Conservation (phyloP, 2,797 vertebrate genomes). For the Euphonia xanthogaster region DNA sequence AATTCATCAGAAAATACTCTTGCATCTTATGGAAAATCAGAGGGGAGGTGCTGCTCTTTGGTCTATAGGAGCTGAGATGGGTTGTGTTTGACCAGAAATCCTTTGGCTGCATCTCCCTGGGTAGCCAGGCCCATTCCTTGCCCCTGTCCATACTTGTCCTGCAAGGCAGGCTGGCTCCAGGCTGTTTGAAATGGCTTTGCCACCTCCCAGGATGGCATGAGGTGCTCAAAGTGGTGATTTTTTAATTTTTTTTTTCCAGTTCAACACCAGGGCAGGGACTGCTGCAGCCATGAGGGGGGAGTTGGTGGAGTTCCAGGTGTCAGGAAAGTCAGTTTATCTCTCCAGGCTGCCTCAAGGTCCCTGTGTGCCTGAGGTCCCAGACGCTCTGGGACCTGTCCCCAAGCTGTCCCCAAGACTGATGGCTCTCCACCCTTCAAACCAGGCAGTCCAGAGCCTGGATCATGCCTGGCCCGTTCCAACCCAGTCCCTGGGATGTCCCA, state of each 20-base stretch:
- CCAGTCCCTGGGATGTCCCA: not conserved
- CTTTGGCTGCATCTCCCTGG: not conserved
- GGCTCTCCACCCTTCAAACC: not conserved
- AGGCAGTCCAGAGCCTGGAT: not conserved
- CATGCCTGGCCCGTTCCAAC: not conserved
- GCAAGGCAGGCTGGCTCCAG: not conserved
- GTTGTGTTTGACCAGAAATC: not conserved
- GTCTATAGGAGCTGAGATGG: not conserved
- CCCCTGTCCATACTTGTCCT: not conserved
- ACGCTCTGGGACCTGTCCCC: not conserved
- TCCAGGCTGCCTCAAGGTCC: not conserved
- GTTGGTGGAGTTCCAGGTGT: not conserved
- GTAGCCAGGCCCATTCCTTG: not conserved
- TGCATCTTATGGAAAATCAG: not conserved
- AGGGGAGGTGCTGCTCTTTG: not conserved
- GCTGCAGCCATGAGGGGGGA: not conserved
- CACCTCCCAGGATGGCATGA: not conserved
- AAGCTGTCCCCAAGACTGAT: not conserved
- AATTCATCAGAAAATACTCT: not conserved
- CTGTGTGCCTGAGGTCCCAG: not conserved
- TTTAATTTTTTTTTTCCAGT: fast-evolving
- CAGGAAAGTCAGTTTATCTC: not conserved
- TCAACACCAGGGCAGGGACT: not conserved
- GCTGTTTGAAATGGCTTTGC: not conserved
- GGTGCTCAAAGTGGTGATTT: fast-evolving